Conservation (phyloP, 2,113 vertebrate species). For the Melanerpes aurifrons region DNA sequence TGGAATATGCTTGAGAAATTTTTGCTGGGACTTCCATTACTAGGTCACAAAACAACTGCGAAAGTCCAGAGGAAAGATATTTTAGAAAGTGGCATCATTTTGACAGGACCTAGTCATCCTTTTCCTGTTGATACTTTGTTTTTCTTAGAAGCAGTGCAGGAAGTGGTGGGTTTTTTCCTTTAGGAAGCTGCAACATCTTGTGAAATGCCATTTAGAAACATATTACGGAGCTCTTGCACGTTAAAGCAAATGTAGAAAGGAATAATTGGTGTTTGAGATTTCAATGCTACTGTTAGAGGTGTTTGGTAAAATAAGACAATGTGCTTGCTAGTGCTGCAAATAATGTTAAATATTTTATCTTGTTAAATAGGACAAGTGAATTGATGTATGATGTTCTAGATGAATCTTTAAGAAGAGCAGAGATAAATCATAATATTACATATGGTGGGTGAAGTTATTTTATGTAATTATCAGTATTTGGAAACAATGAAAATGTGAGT, state of each 20-base stretch:
- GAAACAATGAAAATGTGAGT: not conserved
- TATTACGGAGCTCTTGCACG: not conserved
- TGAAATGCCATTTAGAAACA: not conserved
- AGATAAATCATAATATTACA: conserved; percentile 98
- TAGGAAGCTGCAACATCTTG: not conserved
- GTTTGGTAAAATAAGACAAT: not conserved
- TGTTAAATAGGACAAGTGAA: conserved; percentile 87
- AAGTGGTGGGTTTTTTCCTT: not conserved
- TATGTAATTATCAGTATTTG: not conserved
- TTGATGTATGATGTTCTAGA: conserved; percentile 96
- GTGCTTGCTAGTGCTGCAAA: not conserved
- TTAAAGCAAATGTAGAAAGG: not conserved
- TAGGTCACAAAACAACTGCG: not conserved
- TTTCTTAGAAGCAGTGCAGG: not conserved
- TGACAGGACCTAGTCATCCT: not conserved
- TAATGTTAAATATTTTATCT: not conserved
- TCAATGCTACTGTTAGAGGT: not conserved
- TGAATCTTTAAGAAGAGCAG: conserved; percentile 95
- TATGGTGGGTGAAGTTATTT: conserved; percentile 83
- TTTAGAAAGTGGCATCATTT: not conserved
- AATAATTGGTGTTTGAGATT: not conserved
- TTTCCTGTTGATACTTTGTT: not conserved
- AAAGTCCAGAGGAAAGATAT: not conserved
- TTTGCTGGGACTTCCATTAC: not conserved
- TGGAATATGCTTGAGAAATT: not conserved